Evolutionary conservation across 2,888 invertebrate species (phyloP).

Genomic region (Physocephala rufipes): DNA sequence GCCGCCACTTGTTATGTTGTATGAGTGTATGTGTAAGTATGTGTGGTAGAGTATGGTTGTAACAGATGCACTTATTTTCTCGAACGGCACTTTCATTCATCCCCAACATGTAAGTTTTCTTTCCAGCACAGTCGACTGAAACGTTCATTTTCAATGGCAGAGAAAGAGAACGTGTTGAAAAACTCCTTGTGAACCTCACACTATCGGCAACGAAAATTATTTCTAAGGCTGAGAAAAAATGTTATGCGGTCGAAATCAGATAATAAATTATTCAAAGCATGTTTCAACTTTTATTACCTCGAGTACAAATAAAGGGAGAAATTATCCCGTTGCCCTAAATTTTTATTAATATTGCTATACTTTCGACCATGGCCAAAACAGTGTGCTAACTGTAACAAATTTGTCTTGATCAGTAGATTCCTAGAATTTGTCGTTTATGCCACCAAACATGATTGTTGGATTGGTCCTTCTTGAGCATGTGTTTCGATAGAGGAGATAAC

Average conservation of each 20-base stretch:
- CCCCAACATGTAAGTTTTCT: slow-evolving; percentile 12
- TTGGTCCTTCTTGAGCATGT: too few species aligned
- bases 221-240: too few species aligned
- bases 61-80: neutral
- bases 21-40: slow-evolving; percentile 47
- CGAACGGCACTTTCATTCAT: neutral
- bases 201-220: neutral
- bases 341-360: slow-evolving; percentile 23
- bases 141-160: neutral
- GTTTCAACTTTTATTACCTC: slow-evolving; percentile 50
- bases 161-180: neutral
- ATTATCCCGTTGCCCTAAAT: slow-evolving; percentile 24
- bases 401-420: neutral
- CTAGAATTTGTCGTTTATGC: too few species aligned
- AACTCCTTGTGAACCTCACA: neutral
- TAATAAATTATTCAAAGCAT: slow-evolving; percentile 64
- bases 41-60: too few species aligned
- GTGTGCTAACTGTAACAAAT: slow-evolving; percentile 8
- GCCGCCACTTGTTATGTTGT: slow-evolving; percentile 60
- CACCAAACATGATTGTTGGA: too few species aligned
- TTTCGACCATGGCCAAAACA: neutral
- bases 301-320: slow-evolving; percentile 43
- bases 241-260: neutral
- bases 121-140: neutral
- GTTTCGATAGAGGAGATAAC: too few species aligned